Evolutionary conservation across 2,797 vertebrate genomes (phyloP).

Genomic region (Gallinago solitaria): DNA sequence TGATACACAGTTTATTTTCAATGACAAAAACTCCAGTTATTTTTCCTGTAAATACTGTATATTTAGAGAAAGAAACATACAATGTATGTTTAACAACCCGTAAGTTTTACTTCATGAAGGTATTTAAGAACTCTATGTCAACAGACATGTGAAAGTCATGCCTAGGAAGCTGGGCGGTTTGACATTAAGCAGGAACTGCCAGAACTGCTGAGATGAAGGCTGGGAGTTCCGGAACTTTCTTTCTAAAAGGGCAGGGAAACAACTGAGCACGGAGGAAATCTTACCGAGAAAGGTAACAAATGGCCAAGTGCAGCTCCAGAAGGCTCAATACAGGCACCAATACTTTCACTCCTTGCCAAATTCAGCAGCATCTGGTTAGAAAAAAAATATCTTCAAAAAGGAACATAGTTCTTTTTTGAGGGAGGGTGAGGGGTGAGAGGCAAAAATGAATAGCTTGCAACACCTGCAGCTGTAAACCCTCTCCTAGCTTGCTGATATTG

Average conservation of each 20-base stretch:
- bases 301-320: background rate
- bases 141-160: background rate
- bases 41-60: background rate
- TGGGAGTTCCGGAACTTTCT: background rate
- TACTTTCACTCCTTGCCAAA: background rate
- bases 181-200: background rate
- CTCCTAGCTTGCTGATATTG: background rate
- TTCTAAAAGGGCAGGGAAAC: background rate
- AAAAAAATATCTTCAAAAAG: background rate
- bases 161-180: background rate
- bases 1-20: background rate
- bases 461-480: background rate
- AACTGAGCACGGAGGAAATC: background rate
- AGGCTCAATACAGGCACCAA: background rate
- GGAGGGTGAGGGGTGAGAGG: accelerated
- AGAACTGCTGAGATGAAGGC: background rate
- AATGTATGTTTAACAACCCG: background rate
- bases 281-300: background rate
- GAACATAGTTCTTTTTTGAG: background rate
- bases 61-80: background rate
- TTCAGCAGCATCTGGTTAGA: background rate
- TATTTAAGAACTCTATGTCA: background rate
- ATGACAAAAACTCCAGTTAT: accelerated
- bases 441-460: background rate
- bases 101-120: background rate